phyloP scores from a whole-genome alignment of 2,113 vertebrate species.

The Phrynocephalus versicolor region DNA sequence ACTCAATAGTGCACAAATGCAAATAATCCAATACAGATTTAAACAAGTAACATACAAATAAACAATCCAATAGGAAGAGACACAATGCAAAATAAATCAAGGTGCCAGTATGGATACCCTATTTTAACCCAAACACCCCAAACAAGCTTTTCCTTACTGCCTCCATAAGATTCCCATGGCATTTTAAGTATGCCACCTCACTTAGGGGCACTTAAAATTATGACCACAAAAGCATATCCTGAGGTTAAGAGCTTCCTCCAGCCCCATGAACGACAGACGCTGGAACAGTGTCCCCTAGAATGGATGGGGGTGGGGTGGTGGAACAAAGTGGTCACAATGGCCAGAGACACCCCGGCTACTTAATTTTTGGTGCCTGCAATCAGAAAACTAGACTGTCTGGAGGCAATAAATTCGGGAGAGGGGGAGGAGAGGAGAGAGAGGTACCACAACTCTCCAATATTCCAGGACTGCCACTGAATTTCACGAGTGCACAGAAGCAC shows the following conservation, averaged over 20 bases:
- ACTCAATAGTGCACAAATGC: too few relatives aligned
- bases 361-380: constrained; percentile 62
- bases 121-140: too few relatives aligned
- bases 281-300: rapidly evolving
- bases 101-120: background rate
- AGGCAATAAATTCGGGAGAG: constrained; percentile 69
- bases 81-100: background rate
- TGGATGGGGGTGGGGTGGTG: rapidly evolving
- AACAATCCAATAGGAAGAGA: too few relatives aligned
- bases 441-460: background rate
- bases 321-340: background rate
- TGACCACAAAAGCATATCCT: background rate
- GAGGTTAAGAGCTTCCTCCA: rapidly evolving
- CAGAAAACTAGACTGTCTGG: constrained; percentile 71
- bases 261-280: rapidly evolving
- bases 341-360: constrained; percentile 44
- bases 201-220: background rate
- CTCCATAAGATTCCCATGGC: background rate
- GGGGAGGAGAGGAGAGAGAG: constrained; percentile 43
- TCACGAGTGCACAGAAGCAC: constrained; percentile 39
- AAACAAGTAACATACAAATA: too few relatives aligned
- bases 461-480: constrained; percentile 57
- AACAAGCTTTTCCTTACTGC: background rate
- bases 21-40: too few relatives aligned
- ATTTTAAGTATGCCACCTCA: background rate